Evolutionary conservation across 2,888 invertebrate genomes (phyloP).

Genomic region (Morpho achilles): DNA sequence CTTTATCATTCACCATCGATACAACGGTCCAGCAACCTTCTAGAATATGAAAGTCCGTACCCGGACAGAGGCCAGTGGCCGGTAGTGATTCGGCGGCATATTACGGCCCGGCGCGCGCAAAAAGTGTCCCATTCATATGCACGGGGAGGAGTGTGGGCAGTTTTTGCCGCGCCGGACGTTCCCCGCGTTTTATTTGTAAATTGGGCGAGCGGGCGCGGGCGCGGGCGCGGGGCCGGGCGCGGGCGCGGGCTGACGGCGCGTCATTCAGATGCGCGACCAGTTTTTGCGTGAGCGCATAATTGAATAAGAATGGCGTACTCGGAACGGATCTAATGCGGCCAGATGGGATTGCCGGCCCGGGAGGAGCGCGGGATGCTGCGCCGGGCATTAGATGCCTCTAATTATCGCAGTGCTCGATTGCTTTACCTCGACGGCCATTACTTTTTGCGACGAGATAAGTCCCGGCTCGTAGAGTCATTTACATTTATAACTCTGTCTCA

Average conservation of each 20-base stretch:
- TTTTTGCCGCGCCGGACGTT: conserved; percentile 72
- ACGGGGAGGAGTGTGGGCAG: conserved; percentile 58
- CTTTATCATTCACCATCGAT: too few relatives aligned
- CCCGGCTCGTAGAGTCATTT: too few relatives aligned
- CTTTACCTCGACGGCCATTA: conserved; percentile 74
- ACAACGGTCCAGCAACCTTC: too few relatives aligned
- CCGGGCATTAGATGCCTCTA: conserved; percentile 31
- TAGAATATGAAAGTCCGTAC: not conserved
- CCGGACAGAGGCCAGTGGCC: not conserved
- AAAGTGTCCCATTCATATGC: conserved; percentile 74
- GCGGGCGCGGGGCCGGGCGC: conserved; percentile 19
- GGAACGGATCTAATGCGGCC: conserved; percentile 35
- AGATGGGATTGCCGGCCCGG: conserved; percentile 27
- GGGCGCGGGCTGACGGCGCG: conserved; percentile 56
- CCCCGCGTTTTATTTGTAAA: conserved; percentile 75
- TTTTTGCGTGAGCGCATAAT: conserved; percentile 67
- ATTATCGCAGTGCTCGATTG: conserved; percentile 55
- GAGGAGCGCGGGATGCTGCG: not conserved
- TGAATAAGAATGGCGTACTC: conserved; percentile 68
- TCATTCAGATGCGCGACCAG: conserved; percentile 74
- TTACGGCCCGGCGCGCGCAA: conserved; percentile 46
- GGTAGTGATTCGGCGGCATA: conserved; percentile 40
- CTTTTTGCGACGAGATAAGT: conserved; percentile 47
- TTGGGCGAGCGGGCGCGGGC: conserved; percentile 44
- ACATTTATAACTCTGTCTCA: too few relatives aligned